Conservation (phyloP, 1,140 invertebrate species). For the Atta cephalotes region DNA sequence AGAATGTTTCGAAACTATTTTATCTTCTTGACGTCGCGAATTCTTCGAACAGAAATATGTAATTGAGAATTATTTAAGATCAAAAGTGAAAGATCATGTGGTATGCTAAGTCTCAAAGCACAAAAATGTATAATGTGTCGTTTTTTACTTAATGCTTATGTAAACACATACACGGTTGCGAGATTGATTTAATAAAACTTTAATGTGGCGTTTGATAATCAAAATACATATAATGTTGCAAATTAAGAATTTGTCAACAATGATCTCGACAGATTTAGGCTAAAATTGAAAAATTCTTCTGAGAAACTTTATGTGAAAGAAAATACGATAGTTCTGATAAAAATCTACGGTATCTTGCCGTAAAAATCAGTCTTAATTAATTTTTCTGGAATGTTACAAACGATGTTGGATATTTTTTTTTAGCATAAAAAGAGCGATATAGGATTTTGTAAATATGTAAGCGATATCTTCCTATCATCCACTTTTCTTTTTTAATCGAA, state of each 20-base stretch:
- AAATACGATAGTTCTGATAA: background rate
- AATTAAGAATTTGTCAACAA: background rate
- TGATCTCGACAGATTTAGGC: background rate
- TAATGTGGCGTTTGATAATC: conserved; percentile 22
- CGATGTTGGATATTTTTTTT: background rate
- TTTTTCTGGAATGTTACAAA: background rate
- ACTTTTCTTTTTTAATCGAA: background rate
- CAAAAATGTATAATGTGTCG: background rate
- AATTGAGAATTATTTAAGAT: conserved; percentile 9
- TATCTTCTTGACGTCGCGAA: conserved; percentile 3
- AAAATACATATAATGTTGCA: conserved; percentile 12
- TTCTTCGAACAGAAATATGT: background rate
- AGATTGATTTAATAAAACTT: conserved; percentile 24
- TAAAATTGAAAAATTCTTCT: conserved; percentile 10
- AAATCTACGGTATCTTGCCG: background rate
- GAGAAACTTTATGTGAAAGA: background rate
- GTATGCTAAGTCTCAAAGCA: background rate
- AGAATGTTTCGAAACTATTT: background rate
- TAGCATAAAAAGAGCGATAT: background rate
- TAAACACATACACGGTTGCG: background rate
- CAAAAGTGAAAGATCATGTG: background rate
- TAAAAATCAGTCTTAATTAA: background rate
- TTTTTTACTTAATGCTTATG: conserved; percentile 4
- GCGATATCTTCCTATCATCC: conserved; percentile 18
- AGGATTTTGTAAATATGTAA: conserved; percentile 21